Conservation (phyloP, 2,113 vertebrate species). For the Rhea pennata region DNA sequence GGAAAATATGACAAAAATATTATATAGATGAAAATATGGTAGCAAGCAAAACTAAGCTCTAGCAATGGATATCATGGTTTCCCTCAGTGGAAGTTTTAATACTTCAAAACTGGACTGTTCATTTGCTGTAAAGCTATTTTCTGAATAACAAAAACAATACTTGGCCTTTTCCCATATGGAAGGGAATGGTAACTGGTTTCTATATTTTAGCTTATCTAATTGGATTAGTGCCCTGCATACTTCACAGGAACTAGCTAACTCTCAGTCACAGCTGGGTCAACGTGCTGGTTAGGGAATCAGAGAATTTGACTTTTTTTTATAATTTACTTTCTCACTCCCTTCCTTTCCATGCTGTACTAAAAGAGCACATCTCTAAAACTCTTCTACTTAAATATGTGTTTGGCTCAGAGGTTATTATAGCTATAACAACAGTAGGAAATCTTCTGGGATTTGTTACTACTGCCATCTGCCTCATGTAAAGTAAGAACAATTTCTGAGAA, state of each 20-base stretch:
- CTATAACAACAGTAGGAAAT: neutral
- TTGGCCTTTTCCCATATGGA: neutral
- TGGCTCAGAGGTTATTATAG: neutral
- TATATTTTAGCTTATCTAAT: neutral
- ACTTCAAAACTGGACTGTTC: neutral
- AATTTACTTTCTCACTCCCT: neutral
- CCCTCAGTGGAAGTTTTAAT: neutral
- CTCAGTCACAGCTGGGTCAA: neutral
- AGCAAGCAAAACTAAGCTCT: neutral
- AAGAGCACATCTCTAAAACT: neutral
- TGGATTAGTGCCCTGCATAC: neutral
- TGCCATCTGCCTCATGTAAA: neutral
- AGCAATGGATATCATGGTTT: neutral
- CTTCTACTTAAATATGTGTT: neutral
- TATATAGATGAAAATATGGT: neutral
- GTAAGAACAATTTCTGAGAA: neutral
- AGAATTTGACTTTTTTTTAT: neutral
- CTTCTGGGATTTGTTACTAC: neutral
- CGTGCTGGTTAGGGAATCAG: neutral
- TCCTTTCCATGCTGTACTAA: neutral
- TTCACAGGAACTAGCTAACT: neutral
- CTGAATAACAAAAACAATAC: neutral
- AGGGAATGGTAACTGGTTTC: neutral
- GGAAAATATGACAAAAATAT: neutral
- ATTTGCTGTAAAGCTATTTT: neutral